Conservation (phyloP, 2,888 invertebrate genomes). For the Cacoxenus indagator region DNA sequence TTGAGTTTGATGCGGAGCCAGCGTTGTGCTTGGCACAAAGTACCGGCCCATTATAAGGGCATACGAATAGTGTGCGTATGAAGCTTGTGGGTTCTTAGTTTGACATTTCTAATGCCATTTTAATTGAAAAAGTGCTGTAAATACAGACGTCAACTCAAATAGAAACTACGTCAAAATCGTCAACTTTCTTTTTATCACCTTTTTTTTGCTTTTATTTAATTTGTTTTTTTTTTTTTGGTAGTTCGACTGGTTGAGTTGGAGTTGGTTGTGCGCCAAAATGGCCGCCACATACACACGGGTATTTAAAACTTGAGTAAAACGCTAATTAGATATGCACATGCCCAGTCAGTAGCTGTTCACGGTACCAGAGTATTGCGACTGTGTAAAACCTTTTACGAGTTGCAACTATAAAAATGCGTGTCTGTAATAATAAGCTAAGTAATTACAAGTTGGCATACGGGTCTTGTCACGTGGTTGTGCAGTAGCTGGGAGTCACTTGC, state of each 20-base stretch:
- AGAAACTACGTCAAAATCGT: neutral
- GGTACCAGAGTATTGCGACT: neutral
- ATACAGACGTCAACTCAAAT: slow-evolving; percentile 15
- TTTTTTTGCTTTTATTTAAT: neutral
- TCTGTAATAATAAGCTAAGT: slow-evolving; percentile 16
- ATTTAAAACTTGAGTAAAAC: slow-evolving; percentile 11
- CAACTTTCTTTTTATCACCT: neutral
- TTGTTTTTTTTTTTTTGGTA: neutral
- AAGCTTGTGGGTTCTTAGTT: neutral
- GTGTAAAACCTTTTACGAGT: slow-evolving; percentile 18
- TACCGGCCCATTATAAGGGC: neutral
- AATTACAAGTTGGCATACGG: slow-evolving; percentile 15
- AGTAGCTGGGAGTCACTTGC: neutral
- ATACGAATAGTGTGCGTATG: neutral
- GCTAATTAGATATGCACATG: slow-evolving; percentile 20
- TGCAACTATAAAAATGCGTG: slow-evolving; percentile 20
- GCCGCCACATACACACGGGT: neutral
- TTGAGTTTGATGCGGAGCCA: neutral
- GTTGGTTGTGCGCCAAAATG: neutral
- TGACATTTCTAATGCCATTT: neutral
- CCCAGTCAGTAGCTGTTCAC: neutral
- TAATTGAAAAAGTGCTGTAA: slow-evolving; percentile 17
- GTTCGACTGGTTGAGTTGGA: neutral
- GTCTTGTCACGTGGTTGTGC: neutral
- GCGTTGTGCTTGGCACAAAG: neutral